Evolutionary conservation across 2,888 invertebrate genomes (phyloP).

Genomic region (Dusona sp.): DNA sequence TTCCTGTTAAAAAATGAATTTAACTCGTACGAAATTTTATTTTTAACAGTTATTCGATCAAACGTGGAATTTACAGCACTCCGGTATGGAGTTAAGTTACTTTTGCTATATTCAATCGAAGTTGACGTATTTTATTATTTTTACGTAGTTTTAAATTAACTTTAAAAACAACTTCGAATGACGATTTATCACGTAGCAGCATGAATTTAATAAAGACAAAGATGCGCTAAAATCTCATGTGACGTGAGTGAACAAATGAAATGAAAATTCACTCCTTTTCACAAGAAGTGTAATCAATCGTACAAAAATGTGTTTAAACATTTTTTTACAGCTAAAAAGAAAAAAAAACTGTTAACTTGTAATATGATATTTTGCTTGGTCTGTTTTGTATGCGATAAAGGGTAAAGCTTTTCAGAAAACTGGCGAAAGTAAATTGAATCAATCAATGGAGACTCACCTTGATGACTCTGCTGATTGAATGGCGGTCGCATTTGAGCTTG

Average conservation of each 20-base stretch:
- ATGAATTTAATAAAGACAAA: not conserved
- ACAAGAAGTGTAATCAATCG: not conserved
- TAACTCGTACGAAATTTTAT: not conserved
- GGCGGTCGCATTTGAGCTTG: constrained; percentile 83
- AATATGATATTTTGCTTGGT: not conserved
- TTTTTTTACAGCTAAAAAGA: not conserved
- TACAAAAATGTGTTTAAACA: not conserved
- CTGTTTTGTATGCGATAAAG: not conserved
- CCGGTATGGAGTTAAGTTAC: not conserved
- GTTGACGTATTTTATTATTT: not conserved
- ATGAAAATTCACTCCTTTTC: not conserved
- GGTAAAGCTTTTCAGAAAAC: not conserved
- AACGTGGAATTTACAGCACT: not conserved
- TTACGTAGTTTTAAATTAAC: no score
- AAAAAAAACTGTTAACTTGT: not conserved
- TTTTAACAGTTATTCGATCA: not conserved
- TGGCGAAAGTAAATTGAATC: not conserved
- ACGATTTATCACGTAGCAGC: not conserved
- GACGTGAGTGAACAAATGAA: not conserved
- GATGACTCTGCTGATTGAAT: constrained; percentile 85
- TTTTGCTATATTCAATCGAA: no score
- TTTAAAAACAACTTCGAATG: no score
- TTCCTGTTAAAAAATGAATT: not conserved
- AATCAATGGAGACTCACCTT: constrained; percentile 77
- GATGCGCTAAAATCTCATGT: not conserved